Conservation (phyloP, 2,888 invertebrate species). For the Callyntrura guangdongensis region DNA sequence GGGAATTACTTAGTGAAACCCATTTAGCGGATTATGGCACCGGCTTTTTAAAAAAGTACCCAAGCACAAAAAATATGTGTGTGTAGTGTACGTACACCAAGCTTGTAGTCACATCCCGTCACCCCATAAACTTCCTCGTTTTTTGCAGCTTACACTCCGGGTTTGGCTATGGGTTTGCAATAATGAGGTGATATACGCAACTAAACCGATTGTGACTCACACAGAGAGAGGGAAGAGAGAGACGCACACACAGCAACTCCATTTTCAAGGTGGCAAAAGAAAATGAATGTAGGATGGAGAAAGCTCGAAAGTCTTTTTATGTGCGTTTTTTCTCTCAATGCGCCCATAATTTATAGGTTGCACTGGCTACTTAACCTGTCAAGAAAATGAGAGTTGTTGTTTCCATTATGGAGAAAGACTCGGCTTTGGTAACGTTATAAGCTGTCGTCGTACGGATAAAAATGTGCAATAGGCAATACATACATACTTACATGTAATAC, state of each 20-base stretch:
- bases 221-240: neutral
- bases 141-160: neutral
- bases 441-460: too few species aligned
- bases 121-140: neutral
- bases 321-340: slow-evolving; percentile 62
- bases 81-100: too few species aligned
- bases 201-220: neutral
- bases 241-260: neutral
- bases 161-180: neutral
- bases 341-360: slow-evolving; percentile 68
- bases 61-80: neutral
- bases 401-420: slow-evolving; percentile 44
- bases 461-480: neutral
- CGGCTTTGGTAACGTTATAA: neutral
- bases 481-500: too few species aligned
- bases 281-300: slow-evolving; percentile 18
- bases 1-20: slow-evolving; percentile 27
- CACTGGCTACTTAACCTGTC: slow-evolving; percentile 72
- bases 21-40: slow-evolving; percentile 52
- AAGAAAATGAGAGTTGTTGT: slow-evolving; percentile 70
- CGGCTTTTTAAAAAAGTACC: neutral
- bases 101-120: too few species aligned
- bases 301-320: slow-evolving; percentile 51
- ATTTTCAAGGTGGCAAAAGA: slow-evolving; percentile 8
- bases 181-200: slow-evolving; percentile 30